Conservation (phyloP, 2,797 vertebrate genomes). For the Leucoraja ocellata region DNA sequence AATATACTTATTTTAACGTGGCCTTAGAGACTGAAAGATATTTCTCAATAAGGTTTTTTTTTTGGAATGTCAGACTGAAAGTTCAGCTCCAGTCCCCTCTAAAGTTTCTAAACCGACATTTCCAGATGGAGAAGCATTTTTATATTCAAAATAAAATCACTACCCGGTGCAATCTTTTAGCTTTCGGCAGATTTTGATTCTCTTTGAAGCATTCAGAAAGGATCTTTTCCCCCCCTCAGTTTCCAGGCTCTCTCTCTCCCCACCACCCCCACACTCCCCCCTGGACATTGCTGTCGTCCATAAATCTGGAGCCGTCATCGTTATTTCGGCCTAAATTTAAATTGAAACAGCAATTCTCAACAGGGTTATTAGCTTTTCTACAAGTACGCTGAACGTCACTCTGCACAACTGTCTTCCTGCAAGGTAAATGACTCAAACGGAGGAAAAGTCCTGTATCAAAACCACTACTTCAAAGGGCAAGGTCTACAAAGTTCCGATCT, state of each 20-base stretch:
- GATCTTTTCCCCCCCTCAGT: too few species aligned
- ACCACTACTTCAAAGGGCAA: not conserved
- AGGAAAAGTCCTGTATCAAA: not conserved
- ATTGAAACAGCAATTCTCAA: not conserved
- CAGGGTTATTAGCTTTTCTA: too few species aligned
- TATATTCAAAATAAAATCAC: too few species aligned
- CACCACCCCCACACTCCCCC: not conserved
- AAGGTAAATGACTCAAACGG: not conserved
- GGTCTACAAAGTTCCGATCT: not conserved
- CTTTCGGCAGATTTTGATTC: not conserved
- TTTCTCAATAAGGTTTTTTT: not conserved
- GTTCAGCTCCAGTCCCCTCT: not conserved
- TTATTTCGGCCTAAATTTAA: not conserved
- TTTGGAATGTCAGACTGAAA: slow-evolving; percentile 1
- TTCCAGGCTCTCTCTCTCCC: not conserved
- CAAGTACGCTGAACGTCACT: not conserved
- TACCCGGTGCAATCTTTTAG: not conserved
- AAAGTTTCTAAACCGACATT: not conserved
- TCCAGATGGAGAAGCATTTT: not conserved
- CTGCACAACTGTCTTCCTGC: not conserved
- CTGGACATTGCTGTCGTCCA: not conserved
- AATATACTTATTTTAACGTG: not conserved
- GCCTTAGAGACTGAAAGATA: not conserved
- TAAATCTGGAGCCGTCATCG: not conserved
- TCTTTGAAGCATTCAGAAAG: not conserved